Evolutionary conservation across 2,113 vertebrate species (phyloP), one percentile per base, ranked within the genome.

Genomic region (Enhydra lutris): DNA sequence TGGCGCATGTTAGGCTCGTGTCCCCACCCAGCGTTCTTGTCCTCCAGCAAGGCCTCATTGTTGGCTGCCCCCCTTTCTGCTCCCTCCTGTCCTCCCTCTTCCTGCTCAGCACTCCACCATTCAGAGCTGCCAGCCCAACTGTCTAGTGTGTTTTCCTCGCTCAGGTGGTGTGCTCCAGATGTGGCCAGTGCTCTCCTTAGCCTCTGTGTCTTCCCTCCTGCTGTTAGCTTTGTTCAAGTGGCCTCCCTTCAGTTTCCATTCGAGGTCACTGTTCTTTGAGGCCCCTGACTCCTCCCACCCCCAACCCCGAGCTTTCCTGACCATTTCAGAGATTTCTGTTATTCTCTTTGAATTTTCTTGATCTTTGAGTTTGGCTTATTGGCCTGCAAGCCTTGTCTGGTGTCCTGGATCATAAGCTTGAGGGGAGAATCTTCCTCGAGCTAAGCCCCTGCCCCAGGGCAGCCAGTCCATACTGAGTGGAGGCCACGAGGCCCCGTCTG

Each of bases 1-100:
- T 0, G 11, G 55, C 0, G 6, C 26, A 39, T 0, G 0, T 36
- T 74, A 10, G 73, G 6, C 63, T 31, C 7, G 14, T 17, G 24
- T 7, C 26, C 71, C 26, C 8, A 4, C 11, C 26, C 29, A 36
- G 12, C 1, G 10, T n/a, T 4, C 36, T n/a, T 0, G 0, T 6
- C 15, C 36, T 5, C 39, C 86, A 31, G 31, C 4, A 9, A n/a
- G 21, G 47, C 8, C 7, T 3, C 24, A 6, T 21, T 1, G 1
- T 4, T 6, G 47, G 45, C 69, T 8, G 59, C 9, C 34, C 4
- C 13, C 3, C 14, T 2, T 7, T 36, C 36, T 1, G 21, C 23
- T 2, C 3, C 20, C 17, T 3, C 17, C 80, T 17, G 14, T 17
- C 14, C 31, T 65, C 57, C 20, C 11, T 1, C 1, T 42, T 57